Evolutionary conservation across 1,140 invertebrate species (phyloP).

Genomic region (Thaumetopoea pityocampa): DNA sequence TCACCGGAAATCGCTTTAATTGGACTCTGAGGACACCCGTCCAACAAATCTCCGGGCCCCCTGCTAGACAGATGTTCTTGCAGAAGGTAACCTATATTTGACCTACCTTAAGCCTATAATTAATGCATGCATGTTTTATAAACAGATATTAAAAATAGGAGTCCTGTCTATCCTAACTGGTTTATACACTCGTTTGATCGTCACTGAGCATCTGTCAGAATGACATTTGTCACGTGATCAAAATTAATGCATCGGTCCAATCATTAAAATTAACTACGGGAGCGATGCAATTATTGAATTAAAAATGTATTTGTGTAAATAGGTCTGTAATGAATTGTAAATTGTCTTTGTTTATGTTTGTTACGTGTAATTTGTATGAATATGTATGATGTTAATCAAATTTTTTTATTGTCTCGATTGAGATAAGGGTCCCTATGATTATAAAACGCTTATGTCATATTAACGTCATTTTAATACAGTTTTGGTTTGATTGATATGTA

Average conservation of each 20-base stretch:
- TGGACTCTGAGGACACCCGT: too few relatives aligned
- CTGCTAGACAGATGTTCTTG: too few relatives aligned
- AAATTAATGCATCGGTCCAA: conserved; percentile 41
- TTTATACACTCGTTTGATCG: too few relatives aligned
- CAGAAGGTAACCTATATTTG: too few relatives aligned
- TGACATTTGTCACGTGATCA: conserved; percentile 70
- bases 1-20: too few relatives aligned
- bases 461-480: too few relatives aligned
- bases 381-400: conserved; percentile 21
- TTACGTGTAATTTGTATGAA: conserved; percentile 28
- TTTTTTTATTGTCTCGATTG: conserved; percentile 20
- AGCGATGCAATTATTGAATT: conserved; percentile 63
- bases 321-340: conserved; percentile 49
- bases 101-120: too few relatives aligned
- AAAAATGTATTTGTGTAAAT: conserved; percentile 63
- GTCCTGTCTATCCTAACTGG: too few relatives aligned
- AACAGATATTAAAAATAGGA: too few relatives aligned
- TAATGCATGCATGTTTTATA: too few relatives aligned
- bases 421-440: conserved; percentile 7
- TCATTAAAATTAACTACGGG: conserved; percentile 32
- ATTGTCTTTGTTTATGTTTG: conserved; percentile 41
- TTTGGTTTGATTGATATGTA: too few relatives aligned
- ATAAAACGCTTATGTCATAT: conserved; percentile 10
- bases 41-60: too few relatives aligned
- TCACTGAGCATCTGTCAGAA: conserved; percentile 47